A percentile compares a stretch with the other conserved stretches of the same genome.
These are phyloP conservation scores for Pituophis catenifer DNA, from an alignment of 2,113 vertebrate species.

Conservation along the genomic window DNA sequence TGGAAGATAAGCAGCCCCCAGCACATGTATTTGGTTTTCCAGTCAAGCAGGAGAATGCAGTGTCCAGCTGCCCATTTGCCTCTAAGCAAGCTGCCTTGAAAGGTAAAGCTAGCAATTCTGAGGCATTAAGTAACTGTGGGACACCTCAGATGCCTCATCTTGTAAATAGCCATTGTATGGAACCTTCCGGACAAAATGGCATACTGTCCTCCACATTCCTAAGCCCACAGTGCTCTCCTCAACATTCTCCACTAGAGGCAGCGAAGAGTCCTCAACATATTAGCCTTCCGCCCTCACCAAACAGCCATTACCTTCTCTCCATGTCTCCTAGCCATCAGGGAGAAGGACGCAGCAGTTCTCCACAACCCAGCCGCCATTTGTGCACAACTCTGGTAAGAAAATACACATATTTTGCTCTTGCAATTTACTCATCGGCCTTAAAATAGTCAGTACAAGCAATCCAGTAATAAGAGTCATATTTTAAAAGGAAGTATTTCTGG, in stretches of 20 bases:
- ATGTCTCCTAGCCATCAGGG: constrained; percentile 69
- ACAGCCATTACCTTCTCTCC: constrained; percentile 80
- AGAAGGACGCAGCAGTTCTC: constrained; percentile 74
- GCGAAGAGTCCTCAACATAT: constrained; percentile 84
- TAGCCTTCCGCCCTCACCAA: constrained; percentile 85
- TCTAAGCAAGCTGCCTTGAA: constrained; percentile 72
- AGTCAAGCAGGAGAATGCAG: constrained; percentile 87
- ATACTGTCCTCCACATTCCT: constrained; percentile 85
- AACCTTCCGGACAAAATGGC: constrained; percentile 70
- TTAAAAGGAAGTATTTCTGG: not conserved
- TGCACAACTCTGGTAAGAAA: constrained; percentile 79
- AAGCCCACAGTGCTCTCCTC: constrained; percentile 92
- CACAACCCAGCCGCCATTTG: constrained; percentile 69
- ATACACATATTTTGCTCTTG: not conserved
- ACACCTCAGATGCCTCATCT: constrained; percentile 60
- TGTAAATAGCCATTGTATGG: constrained; percentile 72
- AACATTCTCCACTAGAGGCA: constrained; percentile 81
- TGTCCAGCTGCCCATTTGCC: constrained; percentile 87
- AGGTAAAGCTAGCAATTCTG: constrained; percentile 58
- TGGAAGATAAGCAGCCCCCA: constrained; percentile 66
- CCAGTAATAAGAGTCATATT: not conserved
- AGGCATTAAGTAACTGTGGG: constrained; percentile 75
- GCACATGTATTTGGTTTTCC: constrained; percentile 78
- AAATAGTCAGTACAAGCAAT: not conserved
- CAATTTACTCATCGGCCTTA: not conserved